Conservation (phyloP, 2,888 invertebrate species). For the Leptura quadrifasciata region DNA sequence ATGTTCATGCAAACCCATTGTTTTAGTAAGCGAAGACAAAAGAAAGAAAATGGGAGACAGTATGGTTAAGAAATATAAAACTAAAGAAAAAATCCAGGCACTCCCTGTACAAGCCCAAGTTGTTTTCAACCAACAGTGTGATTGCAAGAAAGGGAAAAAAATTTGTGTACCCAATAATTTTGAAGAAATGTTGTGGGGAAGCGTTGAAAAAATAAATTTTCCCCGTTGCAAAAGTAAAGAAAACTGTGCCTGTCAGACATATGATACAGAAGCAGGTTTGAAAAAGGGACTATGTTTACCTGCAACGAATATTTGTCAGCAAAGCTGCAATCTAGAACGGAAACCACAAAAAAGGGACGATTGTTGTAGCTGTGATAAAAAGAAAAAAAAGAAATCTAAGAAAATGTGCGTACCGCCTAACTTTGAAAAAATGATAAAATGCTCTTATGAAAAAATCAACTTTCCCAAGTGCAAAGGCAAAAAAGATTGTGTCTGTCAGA, state of each 20-base stretch:
- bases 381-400: background rate
- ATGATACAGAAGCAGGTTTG: slow-evolving; percentile 40
- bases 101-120: background rate
- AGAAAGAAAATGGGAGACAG: background rate
- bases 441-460: background rate
- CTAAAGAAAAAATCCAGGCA: background rate
- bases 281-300: slow-evolving; percentile 42
- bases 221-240: slow-evolving; percentile 32
- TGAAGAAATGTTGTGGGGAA: slow-evolving; percentile 40
- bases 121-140: background rate
- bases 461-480: slow-evolving; percentile 38
- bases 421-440: slow-evolving; percentile 44
- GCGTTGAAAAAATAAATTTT: slow-evolving; percentile 12
- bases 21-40: background rate
- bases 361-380: background rate
- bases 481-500: slow-evolving; percentile 46
- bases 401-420: slow-evolving; percentile 17
- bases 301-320: slow-evolving; percentile 41
- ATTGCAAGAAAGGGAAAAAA: background rate
- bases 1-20: slow-evolving; percentile 30
- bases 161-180: slow-evolving; percentile 47
- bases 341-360: too few species aligned
- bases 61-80: background rate
- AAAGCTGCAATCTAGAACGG: too few species aligned
- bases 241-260: slow-evolving; percentile 46